Base-by-base conservation (phyloP, 2,888 invertebrate genomes). In the Germaria angustata region DNA sequence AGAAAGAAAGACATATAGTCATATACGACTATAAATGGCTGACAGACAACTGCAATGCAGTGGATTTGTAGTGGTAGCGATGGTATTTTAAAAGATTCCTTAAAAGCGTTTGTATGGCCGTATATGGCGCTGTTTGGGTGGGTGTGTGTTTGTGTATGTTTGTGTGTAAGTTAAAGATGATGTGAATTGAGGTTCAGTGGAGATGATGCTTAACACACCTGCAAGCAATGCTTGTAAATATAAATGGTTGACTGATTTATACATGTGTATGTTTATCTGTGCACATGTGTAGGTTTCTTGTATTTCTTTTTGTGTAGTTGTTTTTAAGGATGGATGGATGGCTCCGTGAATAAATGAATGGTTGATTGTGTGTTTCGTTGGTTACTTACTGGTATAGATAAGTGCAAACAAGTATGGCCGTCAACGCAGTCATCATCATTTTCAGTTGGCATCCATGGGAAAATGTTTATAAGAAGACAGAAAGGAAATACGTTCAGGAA, bases 401-500 rank as follows among this genome's bases (percentile, higher is more conserved):
- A 66, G 17, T 59, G 66, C 57, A 72, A 34, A 22, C 44, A 57
- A 59, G 49, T 34, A 71, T 78, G 32, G 20, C 63, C 49, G 32
- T 36, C 63, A 46, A 34, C 2, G 15, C 57, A 46, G 57, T 63
- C 80, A 63, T 61, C 59, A 20, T 59, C 51, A 17, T 53, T 6
- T 6, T 65, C 68, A 32, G 28, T 36, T 28, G 24, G 6, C 17
- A 71, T 46, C 49, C 36, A 61, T 51, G 57, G 44, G 65, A 72
- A 65, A 72, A 66, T 59, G 44, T 66, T 66, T 79, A 51, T 53
- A 82, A 82, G 79, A 76, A 59, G 44, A 57, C 65, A 53, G 44
- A 71, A 82, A 82, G 82, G 82, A 82, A 79, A 79, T 82, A 82
- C 65, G 79, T 82, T 66, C 79, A 82, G 82, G 82, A 82, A 75